Percentiles rank a stretch among this genome's conserved stretches.
phyloP scores from a whole-genome alignment of 2,797 vertebrate species.

The Propithecus deckenii region DNA sequence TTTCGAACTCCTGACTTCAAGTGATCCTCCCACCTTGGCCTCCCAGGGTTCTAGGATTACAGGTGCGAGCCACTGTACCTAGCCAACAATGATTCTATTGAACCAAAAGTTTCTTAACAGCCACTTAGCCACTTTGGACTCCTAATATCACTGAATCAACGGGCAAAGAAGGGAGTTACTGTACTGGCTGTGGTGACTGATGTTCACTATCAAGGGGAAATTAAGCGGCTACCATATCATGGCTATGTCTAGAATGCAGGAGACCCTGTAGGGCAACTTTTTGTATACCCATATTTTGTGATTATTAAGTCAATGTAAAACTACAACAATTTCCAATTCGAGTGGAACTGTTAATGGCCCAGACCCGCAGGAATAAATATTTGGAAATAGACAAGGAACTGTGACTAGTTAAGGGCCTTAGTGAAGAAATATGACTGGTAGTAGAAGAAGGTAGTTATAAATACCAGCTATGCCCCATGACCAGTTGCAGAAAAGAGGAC shows the following conservation, averaged over 20 bases:
- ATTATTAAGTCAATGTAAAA: constrained; percentile 42
- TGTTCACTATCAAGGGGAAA: neutral
- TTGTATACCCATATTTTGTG: neutral
- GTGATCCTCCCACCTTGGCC: too few species aligned
- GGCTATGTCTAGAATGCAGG: neutral
- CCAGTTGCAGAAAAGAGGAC: neutral
- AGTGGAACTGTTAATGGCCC: neutral
- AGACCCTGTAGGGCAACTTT: neutral
- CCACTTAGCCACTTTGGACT: neutral
- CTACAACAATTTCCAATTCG: neutral
- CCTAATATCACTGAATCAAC: neutral
- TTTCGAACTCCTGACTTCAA: too few species aligned
- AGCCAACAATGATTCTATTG: neutral
- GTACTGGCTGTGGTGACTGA: neutral
- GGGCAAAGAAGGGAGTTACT: neutral
- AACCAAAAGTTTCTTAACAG: neutral
- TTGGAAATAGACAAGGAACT: neutral
- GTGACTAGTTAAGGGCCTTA: neutral
- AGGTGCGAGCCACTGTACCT: too few species aligned
- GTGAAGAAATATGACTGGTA: neutral
- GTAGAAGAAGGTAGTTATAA: neutral
- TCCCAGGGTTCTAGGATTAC: too few species aligned
- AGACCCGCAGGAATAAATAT: neutral
- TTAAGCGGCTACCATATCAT: neutral
- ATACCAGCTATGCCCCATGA: neutral